Conservation (phyloP, 2,888 invertebrate species). For the Notodonta dromedarius region DNA sequence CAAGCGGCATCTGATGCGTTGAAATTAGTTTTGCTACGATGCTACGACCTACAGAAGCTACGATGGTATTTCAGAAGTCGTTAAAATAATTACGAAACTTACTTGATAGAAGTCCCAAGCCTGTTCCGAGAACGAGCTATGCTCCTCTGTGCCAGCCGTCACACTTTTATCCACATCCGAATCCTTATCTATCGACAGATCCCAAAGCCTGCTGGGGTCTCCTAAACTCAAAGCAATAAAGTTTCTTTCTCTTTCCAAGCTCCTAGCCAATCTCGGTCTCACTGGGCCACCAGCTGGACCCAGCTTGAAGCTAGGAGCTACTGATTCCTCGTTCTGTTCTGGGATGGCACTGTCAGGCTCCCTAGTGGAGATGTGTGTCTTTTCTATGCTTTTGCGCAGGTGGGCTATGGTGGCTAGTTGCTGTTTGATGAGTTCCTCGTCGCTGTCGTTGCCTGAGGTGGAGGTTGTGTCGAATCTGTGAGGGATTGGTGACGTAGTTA, state of each 20-base stretch:
- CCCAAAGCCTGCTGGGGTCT: conserved; percentile 75
- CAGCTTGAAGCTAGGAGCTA: conserved; percentile 87
- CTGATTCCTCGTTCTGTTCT: conserved; percentile 68
- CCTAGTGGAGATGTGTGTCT: conserved; percentile 71
- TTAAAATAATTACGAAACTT: conserved; percentile 14
- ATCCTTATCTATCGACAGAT: conserved; percentile 74
- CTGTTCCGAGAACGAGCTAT: conserved; percentile 94
- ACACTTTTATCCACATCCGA: conserved; percentile 84
- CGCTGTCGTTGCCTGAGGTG: conserved; percentile 87
- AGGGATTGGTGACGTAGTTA: not conserved
- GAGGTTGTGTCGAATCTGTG: conserved; percentile 84
- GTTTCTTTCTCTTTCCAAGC: conserved; percentile 69
- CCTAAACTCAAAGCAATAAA: conserved; percentile 73
- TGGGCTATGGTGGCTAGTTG: conserved; percentile 70
- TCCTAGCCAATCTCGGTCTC: conserved; percentile 67
- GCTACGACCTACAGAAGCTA: too few species aligned
- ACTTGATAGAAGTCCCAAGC: conserved; percentile 98
- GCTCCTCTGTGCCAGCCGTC: conserved; percentile 88
- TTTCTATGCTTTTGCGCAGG: conserved; percentile 74
- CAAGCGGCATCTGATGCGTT: too few species aligned
- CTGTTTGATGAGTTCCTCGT: conserved; percentile 79
- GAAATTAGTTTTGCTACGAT: too few species aligned
- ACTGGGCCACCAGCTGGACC: conserved; percentile 83
- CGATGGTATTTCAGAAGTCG: too few species aligned
- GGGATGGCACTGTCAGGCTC: conserved; percentile 72